A percentile compares a stretch with the other conserved stretches of the same genome.
These are phyloP conservation scores for Rotaria socialis DNA, from an alignment of 2,888 invertebrate species.

Conservation along the genomic window DNA sequence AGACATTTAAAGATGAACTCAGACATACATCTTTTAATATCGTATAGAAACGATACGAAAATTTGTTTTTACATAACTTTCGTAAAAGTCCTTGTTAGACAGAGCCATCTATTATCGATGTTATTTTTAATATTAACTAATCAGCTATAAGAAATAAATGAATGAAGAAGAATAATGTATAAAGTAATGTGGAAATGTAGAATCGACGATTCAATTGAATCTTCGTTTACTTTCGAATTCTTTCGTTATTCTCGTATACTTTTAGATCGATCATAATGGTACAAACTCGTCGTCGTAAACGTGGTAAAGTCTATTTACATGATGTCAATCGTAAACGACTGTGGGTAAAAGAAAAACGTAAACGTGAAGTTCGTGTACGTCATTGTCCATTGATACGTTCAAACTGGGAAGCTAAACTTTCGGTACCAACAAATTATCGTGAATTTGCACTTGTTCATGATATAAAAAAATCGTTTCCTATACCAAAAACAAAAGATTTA, in stretches of 20 bases:
- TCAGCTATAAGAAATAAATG: background rate
- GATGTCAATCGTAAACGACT: background rate
- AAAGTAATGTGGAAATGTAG: too few species aligned
- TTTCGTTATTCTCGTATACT: background rate
- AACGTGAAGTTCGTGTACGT: conserved; percentile 15
- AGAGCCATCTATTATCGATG: background rate
- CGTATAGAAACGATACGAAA: too few species aligned
- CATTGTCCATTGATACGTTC: conserved; percentile 9
- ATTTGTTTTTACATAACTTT: too few species aligned
- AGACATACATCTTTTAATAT: too few species aligned
- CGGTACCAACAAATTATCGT: conserved; percentile 42
- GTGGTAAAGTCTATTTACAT: background rate
- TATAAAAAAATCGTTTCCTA: conserved; percentile 39
- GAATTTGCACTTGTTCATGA: conserved; percentile 41
- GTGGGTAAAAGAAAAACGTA: background rate
- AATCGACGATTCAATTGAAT: too few species aligned
- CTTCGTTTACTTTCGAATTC: too few species aligned
- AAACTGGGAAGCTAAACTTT: conserved; percentile 38
- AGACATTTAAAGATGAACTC: too few species aligned
- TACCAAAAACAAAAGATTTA: conserved; percentile 40
- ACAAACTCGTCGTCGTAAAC: background rate
- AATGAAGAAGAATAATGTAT: background rate
- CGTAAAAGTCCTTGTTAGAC: background rate
- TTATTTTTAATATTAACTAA: background rate
- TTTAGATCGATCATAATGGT: background rate